phyloP scores from a whole-genome alignment of 2,113 vertebrate species.

The Thermophis baileyi region DNA sequence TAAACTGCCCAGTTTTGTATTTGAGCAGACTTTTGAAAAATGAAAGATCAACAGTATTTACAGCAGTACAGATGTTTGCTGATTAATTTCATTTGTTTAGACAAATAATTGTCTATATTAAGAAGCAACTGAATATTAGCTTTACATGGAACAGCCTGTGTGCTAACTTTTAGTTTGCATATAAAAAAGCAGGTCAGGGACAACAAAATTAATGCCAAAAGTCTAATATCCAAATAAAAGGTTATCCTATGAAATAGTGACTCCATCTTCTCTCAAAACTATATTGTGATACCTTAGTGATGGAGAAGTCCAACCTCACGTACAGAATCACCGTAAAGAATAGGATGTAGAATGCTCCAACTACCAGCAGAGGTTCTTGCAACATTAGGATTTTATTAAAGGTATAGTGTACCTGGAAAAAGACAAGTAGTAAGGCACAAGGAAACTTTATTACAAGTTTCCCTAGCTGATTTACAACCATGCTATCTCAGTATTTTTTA shows the following conservation, averaged over 20 bases:
- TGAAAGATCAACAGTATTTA: neutral
- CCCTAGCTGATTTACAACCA: neutral
- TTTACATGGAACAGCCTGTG: neutral
- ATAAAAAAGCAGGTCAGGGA: neutral
- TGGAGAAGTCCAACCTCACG: conserved; percentile 95
- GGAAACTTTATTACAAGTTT: neutral
- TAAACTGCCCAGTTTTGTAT: neutral
- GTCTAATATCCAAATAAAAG: neutral
- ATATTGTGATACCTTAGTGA: conserved; percentile 85
- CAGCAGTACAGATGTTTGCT: neutral
- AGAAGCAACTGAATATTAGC: neutral
- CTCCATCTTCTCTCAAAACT: neutral
- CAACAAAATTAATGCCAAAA: neutral
- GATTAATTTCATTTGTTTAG: neutral
- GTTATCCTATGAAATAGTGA: neutral
- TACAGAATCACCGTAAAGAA: conserved; percentile 98
- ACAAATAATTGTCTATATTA: neutral
- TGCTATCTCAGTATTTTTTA: neutral
- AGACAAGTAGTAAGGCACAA: conserved; percentile 7
- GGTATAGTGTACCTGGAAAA: conserved; percentile 86
- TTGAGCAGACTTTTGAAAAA: neutral
- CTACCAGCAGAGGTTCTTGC: conserved; percentile 94
- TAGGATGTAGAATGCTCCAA: conserved; percentile 94
- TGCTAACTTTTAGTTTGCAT: neutral
- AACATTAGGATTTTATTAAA: conserved; percentile 98